Conservation (phyloP, 2,888 invertebrate species). For the Merodon equestris region DNA sequence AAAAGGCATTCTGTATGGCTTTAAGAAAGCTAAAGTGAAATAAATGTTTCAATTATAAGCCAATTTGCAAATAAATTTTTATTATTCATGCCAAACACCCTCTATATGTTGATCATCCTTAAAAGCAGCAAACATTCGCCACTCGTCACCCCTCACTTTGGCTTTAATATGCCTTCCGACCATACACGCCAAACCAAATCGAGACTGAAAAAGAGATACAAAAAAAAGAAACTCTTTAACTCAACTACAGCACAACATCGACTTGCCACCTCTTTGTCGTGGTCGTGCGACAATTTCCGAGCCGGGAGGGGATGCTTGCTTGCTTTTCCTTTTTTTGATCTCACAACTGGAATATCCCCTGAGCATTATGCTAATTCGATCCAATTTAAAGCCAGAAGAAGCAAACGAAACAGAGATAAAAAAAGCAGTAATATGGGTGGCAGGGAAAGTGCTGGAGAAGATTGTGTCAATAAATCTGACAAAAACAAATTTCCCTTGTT, state of each 20-base stretch:
- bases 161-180: conserved; percentile 33
- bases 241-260: conserved; percentile 9
- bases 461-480: conserved; percentile 68
- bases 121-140: conserved; percentile 35
- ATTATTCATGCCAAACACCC: conserved; percentile 48
- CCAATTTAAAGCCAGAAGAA: conserved; percentile 56
- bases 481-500: conserved; percentile 65
- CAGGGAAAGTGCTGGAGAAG: conserved; percentile 42
- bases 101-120: conserved; percentile 60
- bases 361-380: conserved; percentile 69
- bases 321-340: conserved; percentile 64
- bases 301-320: conserved; percentile 41
- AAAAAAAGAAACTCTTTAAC: not conserved
- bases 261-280: conserved; percentile 55
- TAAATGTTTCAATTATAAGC: conserved; percentile 65
- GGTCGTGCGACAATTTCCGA: conserved; percentile 14
- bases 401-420: conserved; percentile 16
- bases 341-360: conserved; percentile 54
- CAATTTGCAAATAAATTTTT: conserved; percentile 59
- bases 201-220: conserved; percentile 19
- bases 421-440: conserved; percentile 8
- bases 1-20: conserved; percentile 13
- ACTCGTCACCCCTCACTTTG: conserved; percentile 27
- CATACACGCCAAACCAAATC: conserved; percentile 5
- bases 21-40: conserved; percentile 48